Evolutionary conservation across 1,140 invertebrate genomes (phyloP), one percentile per base, ranked within the genome.

Genomic region (Leptinotarsa texana): DNA sequence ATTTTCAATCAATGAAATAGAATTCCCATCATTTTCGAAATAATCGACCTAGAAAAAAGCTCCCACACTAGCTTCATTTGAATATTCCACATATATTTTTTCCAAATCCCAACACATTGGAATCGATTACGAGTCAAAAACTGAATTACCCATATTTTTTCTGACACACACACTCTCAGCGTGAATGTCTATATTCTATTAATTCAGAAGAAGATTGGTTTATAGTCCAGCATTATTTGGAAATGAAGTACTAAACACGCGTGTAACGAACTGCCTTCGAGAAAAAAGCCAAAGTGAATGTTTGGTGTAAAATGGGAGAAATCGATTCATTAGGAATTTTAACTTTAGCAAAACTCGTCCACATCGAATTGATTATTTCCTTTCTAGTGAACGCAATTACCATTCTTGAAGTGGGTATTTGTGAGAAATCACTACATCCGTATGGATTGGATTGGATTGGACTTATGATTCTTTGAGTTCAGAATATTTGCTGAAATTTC

Each of bases 351-450:
- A 65, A 65, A 65, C 27, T 65, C 27, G 63, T 65, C 63, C 27
- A 33, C 21, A 65, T 18, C 63, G 63, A 65, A 65, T 65, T 33
- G 27, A 65, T 33, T 24, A 65, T 65, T 65, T 65, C 63, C 63
- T 65, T 33, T 65, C 63, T n/a, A 33, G 21, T 65, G 22, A 22
- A 65, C 21, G 63, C 27, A 65, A 65, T 65, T 65, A 65, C 27
- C 21, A 65, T 13, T 65, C 63, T 24, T 65, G 63, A 65, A 65
- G 3, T 24, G 21, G 21, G 63, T 65, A 22, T 3, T 65, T 65
- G 21, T 65, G 21, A 15, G 13, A 65, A 65, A 18, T 65, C 63
- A 33, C 21, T 65, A 65, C n/a, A 57, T 57, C 51, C 51, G 51
- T 18, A 15, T 57, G 51, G 51, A 18, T 57, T 57, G 2, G 4